These are phyloP conservation scores for Drosophila virilis DNA, from an alignment of 1,140 invertebrate genomes.

Conservation along the genomic window DNA sequence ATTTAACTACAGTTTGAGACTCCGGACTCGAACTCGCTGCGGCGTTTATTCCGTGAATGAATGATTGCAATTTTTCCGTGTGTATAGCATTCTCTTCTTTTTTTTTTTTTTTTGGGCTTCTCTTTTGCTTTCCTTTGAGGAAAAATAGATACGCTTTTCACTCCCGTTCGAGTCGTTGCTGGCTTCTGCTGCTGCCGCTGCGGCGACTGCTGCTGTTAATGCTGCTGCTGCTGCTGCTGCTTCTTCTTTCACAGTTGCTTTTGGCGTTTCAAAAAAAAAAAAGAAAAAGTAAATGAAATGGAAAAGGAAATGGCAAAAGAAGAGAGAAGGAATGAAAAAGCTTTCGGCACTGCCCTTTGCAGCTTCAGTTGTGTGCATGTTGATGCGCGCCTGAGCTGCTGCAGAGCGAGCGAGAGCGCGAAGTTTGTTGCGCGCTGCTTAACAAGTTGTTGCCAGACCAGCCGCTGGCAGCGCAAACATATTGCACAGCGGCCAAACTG, in stretches of 20 bases:
- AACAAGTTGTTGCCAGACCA: slow-evolving; percentile 31
- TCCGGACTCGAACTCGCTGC: slow-evolving; percentile 56
- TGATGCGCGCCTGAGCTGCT: slow-evolving; percentile 13
- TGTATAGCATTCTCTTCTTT: slow-evolving; percentile 74
- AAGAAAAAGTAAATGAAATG: background rate
- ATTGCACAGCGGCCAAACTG: background rate
- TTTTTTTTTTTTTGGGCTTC: slow-evolving; percentile 11
- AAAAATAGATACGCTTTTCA: slow-evolving; percentile 53
- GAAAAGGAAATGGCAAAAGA: background rate
- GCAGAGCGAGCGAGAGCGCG: slow-evolving; percentile 18
- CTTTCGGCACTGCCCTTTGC: slow-evolving; percentile 63
- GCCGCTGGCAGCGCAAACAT: background rate
- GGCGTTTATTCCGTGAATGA: slow-evolving; percentile 73
- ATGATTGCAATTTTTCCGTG: slow-evolving; percentile 78
- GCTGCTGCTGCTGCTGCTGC: slow-evolving; percentile 28
- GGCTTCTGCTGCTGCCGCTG: slow-evolving; percentile 46
- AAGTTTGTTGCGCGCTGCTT: slow-evolving; percentile 24
- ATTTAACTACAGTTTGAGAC: slow-evolving; percentile 40
- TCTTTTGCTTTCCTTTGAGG: slow-evolving; percentile 22
- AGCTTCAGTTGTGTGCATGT: slow-evolving; percentile 46
- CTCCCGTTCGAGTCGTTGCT: slow-evolving; percentile 40
- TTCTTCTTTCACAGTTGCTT: slow-evolving; percentile 29
- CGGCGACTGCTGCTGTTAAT: slow-evolving; percentile 33
- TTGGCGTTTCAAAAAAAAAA: slow-evolving; percentile 11
- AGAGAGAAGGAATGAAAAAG: slow-evolving; percentile 41